Evolutionary conservation across 2,113 vertebrate genomes (phyloP).

Genomic region (Atractosteus spatula): DNA sequence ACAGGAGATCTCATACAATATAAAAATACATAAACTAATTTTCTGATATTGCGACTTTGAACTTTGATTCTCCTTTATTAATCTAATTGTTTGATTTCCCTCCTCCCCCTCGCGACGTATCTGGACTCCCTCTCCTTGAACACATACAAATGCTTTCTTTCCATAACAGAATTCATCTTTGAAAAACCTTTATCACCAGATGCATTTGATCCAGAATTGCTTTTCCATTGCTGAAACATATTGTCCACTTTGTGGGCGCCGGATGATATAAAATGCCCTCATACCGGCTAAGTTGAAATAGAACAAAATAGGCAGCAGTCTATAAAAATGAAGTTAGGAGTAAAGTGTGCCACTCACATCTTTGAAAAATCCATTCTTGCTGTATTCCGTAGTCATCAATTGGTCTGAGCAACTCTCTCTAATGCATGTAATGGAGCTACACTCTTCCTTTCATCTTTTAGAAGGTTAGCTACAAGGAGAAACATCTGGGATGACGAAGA

Average conservation of each 20-base stretch:
- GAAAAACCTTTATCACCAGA: conserved; percentile 72
- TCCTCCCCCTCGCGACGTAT: conserved; percentile 22
- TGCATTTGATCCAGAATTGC: conserved; percentile 73
- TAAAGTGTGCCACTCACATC: conserved; percentile 91
- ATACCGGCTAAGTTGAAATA: conserved; percentile 79
- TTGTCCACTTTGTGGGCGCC: conserved; percentile 87
- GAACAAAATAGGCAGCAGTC: conserved; percentile 84
- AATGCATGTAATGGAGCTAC: conserved; percentile 93
- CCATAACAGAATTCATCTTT: conserved; percentile 73
- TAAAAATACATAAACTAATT: background rate
- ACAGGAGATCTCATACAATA: too few relatives aligned
- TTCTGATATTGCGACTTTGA: conserved; percentile 8
- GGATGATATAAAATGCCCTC: conserved; percentile 90
- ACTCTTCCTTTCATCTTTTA: conserved; percentile 90
- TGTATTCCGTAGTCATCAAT: conserved; percentile 87
- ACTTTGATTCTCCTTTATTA: background rate
- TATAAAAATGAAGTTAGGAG: conserved; percentile 87
- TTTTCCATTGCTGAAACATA: conserved; percentile 68
- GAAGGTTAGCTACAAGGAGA: conserved; percentile 68
- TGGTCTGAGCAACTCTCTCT: conserved; percentile 78
- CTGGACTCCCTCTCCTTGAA: conserved; percentile 48
- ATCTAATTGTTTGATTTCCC: conserved; percentile 5
- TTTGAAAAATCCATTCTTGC: conserved; percentile 83
- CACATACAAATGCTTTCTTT: conserved; percentile 60
- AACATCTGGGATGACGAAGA: conserved; percentile 58